Evolutionary conservation across 2,888 invertebrate species (phyloP), one percentile per base, ranked within the genome.

Genomic region (Peribatodes rhomboidaria): DNA sequence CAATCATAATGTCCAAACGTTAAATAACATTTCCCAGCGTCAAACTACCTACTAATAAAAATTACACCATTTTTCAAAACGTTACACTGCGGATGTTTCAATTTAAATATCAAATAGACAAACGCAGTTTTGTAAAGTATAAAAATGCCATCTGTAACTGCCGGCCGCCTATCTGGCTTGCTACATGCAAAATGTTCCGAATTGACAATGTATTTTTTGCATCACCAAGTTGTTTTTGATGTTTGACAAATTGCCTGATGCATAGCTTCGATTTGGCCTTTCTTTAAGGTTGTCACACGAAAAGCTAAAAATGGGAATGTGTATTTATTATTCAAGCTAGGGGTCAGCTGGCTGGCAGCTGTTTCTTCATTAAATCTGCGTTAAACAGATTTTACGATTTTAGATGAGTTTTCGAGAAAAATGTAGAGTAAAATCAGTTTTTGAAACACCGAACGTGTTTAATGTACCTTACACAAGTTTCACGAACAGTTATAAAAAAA

Each of bases 191-290:
- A 60, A 65, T 56, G 20, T 31, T 46, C 39, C 47, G 65, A 60
- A 59, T 56, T 20, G 1, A 41, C 37, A 61, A 65, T 50, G 37
- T 47, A 56, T 64, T 52, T 67, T 68, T 66, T 68, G 39, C 57
- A 65, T 63, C 41, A 39, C 67, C 60, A 75, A 76, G 57, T 69
- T 72, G 73, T 74, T 79, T 74, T 73, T 57, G 65, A 65, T 69
- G 66, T 61, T 76, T 78, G 78, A 81, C 66, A 78, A 78, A 81
- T 81, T 72, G 66, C 70, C 69, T 79, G 78, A 71, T 74, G 75
- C 70, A 75, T 76, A 75, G 70, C n/a, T 42, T 42, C 47, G 16
- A 33, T 47, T 33, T 42, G 27, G 8, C 47, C 37, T 35, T 1
- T 11, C 33, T 47, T 27, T 31, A 59, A 42, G 64, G 64, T 42